These are phyloP conservation scores for Puffinus mauretanicus DNA, from an alignment of 2,113 vertebrate species.

Conservation along the genomic window DNA sequence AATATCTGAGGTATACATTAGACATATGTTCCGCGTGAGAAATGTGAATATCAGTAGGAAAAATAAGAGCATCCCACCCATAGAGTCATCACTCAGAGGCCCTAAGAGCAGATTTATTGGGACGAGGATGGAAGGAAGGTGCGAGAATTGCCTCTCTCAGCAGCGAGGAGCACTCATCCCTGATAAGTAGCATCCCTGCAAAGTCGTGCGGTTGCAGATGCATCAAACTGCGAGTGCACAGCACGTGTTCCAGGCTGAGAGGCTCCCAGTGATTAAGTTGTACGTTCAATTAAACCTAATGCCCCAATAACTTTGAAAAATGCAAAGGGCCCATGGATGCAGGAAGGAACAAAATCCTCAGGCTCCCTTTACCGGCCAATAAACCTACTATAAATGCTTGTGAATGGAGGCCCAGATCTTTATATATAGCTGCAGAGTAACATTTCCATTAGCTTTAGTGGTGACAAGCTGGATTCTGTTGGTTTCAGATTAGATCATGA, in stretches of 20 bases:
- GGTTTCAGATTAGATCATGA: not conserved
- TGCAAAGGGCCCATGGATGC: not conserved
- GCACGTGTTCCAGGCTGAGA: not conserved
- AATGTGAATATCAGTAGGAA: not conserved
- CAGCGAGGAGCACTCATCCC: not conserved
- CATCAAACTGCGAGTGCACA: not conserved
- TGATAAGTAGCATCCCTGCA: not conserved
- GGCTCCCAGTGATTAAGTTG: not conserved
- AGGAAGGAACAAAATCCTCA: not conserved
- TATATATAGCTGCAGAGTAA: not conserved
- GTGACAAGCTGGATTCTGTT: not conserved
- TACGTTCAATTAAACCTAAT: conserved; percentile 26
- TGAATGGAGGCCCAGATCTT: not conserved
- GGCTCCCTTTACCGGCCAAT: not conserved
- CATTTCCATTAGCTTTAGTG: not conserved
- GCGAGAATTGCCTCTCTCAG: not conserved
- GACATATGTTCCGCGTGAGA: not conserved
- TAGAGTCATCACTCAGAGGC: not conserved
- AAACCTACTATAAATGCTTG: not conserved
- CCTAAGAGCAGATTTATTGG: not conserved
- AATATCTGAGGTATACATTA: not conserved
- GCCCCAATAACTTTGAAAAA: not conserved
- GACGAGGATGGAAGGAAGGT: not conserved
- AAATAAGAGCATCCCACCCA: not conserved
- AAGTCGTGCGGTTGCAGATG: not conserved